Evolutionary conservation across 2,113 vertebrate species (phyloP), one percentile per base, ranked within the genome.

Genomic region (Xenopus borealis): DNA sequence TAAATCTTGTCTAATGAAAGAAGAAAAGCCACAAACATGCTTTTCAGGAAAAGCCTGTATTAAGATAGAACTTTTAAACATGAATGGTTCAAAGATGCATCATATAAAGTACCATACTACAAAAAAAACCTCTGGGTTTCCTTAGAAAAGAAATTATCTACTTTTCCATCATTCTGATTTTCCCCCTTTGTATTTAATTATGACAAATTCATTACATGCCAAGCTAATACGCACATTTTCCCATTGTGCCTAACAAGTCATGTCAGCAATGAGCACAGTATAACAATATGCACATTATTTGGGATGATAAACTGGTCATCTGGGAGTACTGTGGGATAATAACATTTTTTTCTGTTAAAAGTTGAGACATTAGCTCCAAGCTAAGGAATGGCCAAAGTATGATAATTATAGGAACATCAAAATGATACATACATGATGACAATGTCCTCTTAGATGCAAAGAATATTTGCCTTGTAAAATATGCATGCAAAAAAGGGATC

Each of bases 121-220:
- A 40, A 40, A 40, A 6, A 9, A 3, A 40, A 40, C 7, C 30
- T 33, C 7, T 9, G 61, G 46, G 50, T 11, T 50, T 72, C 46
- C 17, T 63, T 72, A 3, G n/a, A 12, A 64, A 61, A 44, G 52
- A 64, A 33, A 6, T 0, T 64, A 53, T 64, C 23, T n/a, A 72
- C 59, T 40, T 72, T 72, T 72, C 71, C 71, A 72, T 72, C 69
- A 64, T 72, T 17, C 71, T 46, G 53, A 52, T 72, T 57, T 62
- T 72, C 63, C 63, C 62, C 50, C 19, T 44, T 61, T 72, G 71
- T 64, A 72, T 64, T 72, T 61, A 72, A 64, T 72, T 72, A 72
- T 72, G 46, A 64, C 63, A 61, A 72, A 72, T 72, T 72, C 52
- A 61, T 72, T 64, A 53, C 71, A 72, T 59, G 50, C 55, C 71